Base-by-base conservation (phyloP, 1,140 invertebrate species). In the Dysdera silvatica region DNA sequence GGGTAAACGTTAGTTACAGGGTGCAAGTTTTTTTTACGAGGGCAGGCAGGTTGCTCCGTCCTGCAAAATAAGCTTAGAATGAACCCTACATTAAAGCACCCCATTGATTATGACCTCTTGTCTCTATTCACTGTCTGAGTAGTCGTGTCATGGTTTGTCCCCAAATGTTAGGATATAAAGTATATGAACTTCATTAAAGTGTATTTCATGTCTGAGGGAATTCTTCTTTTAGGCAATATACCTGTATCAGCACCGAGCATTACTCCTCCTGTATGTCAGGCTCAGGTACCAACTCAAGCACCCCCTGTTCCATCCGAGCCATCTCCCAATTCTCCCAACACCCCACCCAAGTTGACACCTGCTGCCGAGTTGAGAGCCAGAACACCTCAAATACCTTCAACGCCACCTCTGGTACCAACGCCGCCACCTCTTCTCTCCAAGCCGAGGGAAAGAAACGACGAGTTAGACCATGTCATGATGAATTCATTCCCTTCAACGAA, bases 351-450 rank as follows among this genome's bases (percentile, higher is more conserved):
- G 29, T n/a, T 67, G n/a, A 67, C 65, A 1, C 65, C 65, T 43
- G 65, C 61, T n/a, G 55, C 61, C 14, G 65, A 67, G 14, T 28
- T 67, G n/a, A 52, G 56, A 41, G 55, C 59, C 26, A 58, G 57
- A 23, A 62, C 48, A 4, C 52, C 61, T 18, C 61, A 60, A 40
- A 65, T 65, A 12, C 37, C 61, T 32, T 52, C 61, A 8, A n/a
- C n/a, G n/a, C 66, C 66, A 53, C 65, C 65, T 16, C 24, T 62
- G 23, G 61, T 45, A 5, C 61, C 61, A 6, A 35, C 54, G 18
- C 60, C 55, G 6, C 65, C 61, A 71, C 71, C 65, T 47, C 72
- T 51, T 71, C 71, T 75, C 67, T 73, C 72, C 32, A 67, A 65
- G 16, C 61, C 52, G 10, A 31, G 61, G 5, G 61, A 55, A 23